Evolutionary conservation across 23 tunicate species (phyloP), one percentile per base, ranked within the genome.

Genomic region (Ascidia mentula): DNA sequence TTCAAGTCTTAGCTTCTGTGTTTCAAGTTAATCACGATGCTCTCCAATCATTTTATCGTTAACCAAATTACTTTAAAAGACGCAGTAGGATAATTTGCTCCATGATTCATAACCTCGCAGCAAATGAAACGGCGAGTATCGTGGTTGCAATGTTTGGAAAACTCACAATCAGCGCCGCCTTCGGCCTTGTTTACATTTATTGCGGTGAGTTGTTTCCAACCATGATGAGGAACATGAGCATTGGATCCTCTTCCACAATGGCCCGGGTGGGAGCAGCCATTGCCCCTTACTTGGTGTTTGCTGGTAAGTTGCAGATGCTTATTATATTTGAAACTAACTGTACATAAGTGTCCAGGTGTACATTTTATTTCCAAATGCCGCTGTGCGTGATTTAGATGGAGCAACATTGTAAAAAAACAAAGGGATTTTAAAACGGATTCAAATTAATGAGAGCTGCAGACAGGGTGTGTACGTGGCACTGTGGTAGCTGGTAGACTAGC

Each of bases 121-220:
- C 46, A 13, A 83, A 31, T 37, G 40, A 45, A 28, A 35, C 39
- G 1, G 0, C 36, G 28, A 6, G 80, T 28, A 60, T 83, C 2
- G 80, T 46, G 34, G 32, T 74, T 32, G 87, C 87, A 30, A 83
- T 83, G 87, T 72, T 83, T 46, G 87, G 87, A 45, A 83, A 83
- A 36, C 75, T 83, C 8, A 28, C 87, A n/a, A 38, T 83, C 18
- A 46, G 80, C 0, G 87, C 71, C 15, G 80, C 80, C 18, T 83
- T 83, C 36, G 59, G 34, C 38, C 38, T 83, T 2, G 80, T 18
- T 2, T 83, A 40, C 40, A 83, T 83, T 39, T 78, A 73, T 36
- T 83, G 87, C 42, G 46, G 70, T 22, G 87, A 83, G 73, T 9
- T 83, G 22, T 83, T 83, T 36, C 87, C 87, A 26, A 83, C 87